Evolutionary conservation across 2,888 invertebrate species (phyloP).

Genomic region (Sinohyriopsis cumingii): DNA sequence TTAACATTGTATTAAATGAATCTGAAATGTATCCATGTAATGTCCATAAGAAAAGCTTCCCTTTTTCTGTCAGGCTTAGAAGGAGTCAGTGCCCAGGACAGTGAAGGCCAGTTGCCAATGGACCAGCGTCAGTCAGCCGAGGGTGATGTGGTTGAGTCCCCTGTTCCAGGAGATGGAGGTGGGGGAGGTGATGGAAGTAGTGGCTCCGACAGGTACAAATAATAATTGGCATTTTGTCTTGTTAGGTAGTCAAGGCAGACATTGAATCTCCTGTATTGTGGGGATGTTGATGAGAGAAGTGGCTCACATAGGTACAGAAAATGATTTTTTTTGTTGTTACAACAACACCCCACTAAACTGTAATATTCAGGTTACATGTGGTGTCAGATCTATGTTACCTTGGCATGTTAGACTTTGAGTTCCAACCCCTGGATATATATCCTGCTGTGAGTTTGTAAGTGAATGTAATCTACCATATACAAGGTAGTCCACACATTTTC

Average conservation of each 20-base stretch:
- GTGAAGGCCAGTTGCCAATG: conserved; percentile 33
- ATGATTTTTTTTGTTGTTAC: too few relatives aligned
- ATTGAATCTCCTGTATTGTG: conserved; percentile 10
- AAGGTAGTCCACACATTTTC: too few relatives aligned
- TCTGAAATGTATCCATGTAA: too few relatives aligned
- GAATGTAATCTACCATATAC: too few relatives aligned
- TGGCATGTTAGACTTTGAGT: too few relatives aligned
- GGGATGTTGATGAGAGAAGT: conserved; percentile 56
- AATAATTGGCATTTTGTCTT: not conserved
- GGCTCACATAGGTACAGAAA: conserved; percentile 44
- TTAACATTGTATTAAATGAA: too few relatives aligned
- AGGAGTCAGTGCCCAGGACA: conserved; percentile 28
- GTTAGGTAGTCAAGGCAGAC: too few relatives aligned
- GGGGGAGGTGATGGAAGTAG: conserved; percentile 59
- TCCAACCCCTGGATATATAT: too few relatives aligned
- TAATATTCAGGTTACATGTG: too few relatives aligned
- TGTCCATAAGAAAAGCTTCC: not conserved
- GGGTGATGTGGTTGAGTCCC: conserved; percentile 54
- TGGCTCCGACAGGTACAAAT: conserved; percentile 47
- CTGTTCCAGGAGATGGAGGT: conserved; percentile 56
- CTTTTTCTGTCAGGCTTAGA: conserved; percentile 22
- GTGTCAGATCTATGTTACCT: too few relatives aligned
- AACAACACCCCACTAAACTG: too few relatives aligned
- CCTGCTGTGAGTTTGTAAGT: too few relatives aligned
- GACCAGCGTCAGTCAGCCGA: conserved; percentile 56